phyloP scores from a whole-genome alignment of 2,797 vertebrate species.

The Diplodus puntazzo region DNA sequence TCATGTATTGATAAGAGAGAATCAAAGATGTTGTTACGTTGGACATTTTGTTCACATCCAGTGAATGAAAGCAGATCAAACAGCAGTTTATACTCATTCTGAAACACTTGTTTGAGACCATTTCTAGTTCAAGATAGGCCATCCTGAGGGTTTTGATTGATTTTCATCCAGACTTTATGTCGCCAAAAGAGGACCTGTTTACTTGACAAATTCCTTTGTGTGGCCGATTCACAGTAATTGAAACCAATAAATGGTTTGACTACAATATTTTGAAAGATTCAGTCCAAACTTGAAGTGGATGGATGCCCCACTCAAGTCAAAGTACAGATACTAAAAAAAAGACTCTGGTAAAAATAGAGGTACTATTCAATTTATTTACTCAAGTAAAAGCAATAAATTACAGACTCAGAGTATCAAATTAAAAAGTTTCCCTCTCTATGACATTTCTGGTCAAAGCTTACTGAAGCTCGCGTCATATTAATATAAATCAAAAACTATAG shows the following conservation, averaged over 20 bases:
- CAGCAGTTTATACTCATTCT: neutral
- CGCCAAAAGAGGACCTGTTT: neutral
- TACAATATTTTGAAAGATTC: neutral
- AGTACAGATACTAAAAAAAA: no score
- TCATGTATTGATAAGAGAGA: neutral
- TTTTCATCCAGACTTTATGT: neutral
- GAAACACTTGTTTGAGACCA: neutral
- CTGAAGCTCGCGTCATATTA: no score
- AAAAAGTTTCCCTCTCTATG: no score
- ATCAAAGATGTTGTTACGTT: neutral
- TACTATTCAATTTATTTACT: no score
- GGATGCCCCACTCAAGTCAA: no score
- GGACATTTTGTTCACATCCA: no score
- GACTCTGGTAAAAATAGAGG: no score
- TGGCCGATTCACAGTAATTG: neutral
- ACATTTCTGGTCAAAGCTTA: no score
- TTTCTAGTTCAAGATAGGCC: neutral
- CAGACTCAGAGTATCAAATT: no score
- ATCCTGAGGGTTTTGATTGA: neutral
- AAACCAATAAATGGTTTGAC: neutral
- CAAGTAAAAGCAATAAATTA: no score
- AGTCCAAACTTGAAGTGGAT: neutral
- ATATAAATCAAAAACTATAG: no score
- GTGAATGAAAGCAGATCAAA: no score
- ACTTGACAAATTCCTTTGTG: neutral